Evolutionary conservation across 2,888 invertebrate species (phyloP).

Genomic region (Conus canariensis): DNA sequence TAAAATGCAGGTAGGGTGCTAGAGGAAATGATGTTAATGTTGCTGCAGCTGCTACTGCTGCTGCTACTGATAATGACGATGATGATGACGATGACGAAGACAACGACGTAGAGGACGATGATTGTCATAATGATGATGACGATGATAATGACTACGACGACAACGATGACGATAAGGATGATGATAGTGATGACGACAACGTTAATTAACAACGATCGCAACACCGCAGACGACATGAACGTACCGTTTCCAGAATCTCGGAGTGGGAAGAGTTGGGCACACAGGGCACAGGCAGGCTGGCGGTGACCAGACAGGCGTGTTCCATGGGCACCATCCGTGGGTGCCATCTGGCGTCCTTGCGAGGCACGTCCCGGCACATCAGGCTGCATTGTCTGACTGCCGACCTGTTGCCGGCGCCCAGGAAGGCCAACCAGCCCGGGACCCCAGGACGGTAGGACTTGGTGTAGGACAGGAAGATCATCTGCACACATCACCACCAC

Average conservation of each 20-base stretch:
- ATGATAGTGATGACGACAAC: too few species aligned
- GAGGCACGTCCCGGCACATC: not conserved
- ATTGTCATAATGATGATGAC: too few species aligned
- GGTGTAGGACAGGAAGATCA: conserved; percentile 8
- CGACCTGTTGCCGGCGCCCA: not conserved
- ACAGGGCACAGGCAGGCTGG: conserved; percentile 19
- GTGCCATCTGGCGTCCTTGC: not conserved
- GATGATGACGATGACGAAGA: too few species aligned
- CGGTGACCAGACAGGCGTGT: not conserved
- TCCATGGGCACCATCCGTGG: not conserved
- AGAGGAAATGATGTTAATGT: too few species aligned
- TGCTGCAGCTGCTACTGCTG: too few species aligned
- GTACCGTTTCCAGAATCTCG: conserved; percentile 8
- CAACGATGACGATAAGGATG: too few species aligned
- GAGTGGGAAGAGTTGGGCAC: not conserved
- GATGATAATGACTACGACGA: too few species aligned
- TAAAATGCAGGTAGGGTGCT: too few species aligned
- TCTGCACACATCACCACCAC: not conserved
- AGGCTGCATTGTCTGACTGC: not conserved
- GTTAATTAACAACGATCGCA: not conserved
- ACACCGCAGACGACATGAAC: not conserved
- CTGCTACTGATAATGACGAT: too few species aligned
- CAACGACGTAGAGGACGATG: too few species aligned
- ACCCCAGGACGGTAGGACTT: not conserved
- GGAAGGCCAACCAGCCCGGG: not conserved